phyloP scores from a whole-genome alignment of 2,113 vertebrate genomes.

The Microcebus murinus region DNA sequence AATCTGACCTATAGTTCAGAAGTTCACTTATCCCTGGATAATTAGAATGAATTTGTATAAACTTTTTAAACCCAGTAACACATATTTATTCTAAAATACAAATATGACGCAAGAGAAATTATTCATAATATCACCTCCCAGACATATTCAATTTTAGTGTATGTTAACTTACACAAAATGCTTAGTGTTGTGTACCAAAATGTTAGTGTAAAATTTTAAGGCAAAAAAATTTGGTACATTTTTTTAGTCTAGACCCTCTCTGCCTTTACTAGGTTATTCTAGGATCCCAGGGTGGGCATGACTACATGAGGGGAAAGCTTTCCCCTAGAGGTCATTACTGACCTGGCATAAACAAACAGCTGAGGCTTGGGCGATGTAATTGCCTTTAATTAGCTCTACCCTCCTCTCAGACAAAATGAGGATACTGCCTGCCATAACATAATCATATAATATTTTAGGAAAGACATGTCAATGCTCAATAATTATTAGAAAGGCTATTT shows the following conservation, averaged over 20 bases:
- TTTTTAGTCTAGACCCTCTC: neutral
- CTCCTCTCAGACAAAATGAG: neutral
- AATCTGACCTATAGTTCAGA: neutral
- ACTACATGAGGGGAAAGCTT: neutral
- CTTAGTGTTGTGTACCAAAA: neutral
- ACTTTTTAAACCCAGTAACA: neutral
- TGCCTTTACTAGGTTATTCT: neutral
- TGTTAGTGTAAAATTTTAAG: neutral
- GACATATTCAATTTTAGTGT: neutral
- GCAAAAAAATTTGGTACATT: neutral
- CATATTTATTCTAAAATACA: neutral
- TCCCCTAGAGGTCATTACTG: rapidly evolving
- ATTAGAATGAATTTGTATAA: neutral
- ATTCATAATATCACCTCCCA: neutral
- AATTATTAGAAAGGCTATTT: neutral
- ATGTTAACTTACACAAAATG: neutral
- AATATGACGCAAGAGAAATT: neutral
- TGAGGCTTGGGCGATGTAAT: neutral
- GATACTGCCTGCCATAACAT: neutral
- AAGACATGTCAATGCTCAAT: neutral
- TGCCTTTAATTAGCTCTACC: neutral
- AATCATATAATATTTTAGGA: neutral
- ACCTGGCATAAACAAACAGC: neutral
- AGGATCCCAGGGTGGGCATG: neutral
- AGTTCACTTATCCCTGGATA: neutral